Conservation (phyloP, 1,140 invertebrate species). For the Neuroterus valhalla region DNA sequence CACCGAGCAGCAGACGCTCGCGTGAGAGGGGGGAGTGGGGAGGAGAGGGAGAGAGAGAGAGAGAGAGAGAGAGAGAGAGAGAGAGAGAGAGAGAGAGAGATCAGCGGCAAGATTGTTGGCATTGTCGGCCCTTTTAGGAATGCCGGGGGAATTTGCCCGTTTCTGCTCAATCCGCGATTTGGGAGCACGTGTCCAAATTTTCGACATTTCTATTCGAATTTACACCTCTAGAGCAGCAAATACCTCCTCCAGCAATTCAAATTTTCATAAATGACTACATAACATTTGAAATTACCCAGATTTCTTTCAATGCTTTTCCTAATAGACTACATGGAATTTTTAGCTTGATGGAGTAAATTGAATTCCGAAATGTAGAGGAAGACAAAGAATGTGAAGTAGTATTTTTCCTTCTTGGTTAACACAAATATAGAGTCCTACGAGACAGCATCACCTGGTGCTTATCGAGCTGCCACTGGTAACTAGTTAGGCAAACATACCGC, state of each 20-base stretch:
- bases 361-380: too few species aligned
- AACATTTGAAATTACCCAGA: conserved; percentile 30
- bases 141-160: conserved; percentile 29
- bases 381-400: too few species aligned
- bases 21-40: too few species aligned
- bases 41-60: too few species aligned
- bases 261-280: conserved; percentile 47
- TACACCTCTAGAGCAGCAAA: conserved; percentile 31
- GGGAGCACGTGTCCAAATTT: conserved; percentile 17
- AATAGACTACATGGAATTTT: too few species aligned
- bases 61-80: conserved; percentile 17
- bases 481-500: too few species aligned
- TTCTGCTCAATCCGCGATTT: conserved; percentile 13
- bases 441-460: too few species aligned
- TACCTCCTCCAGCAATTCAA: conserved; percentile 39
- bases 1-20: not conserved
- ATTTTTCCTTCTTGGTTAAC: too few species aligned
- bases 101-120: conserved; percentile 24
- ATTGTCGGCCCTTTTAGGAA: conserved; percentile 34
- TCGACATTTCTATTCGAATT: conserved; percentile 31
- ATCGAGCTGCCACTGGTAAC: too few species aligned
- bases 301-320: too few species aligned
- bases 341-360: too few species aligned
- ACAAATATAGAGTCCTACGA: too few species aligned
- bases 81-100: conserved; percentile 4